phyloP scores from a whole-genome alignment of 2,797 vertebrate genomes.

The Leucoraja ocellata region DNA sequence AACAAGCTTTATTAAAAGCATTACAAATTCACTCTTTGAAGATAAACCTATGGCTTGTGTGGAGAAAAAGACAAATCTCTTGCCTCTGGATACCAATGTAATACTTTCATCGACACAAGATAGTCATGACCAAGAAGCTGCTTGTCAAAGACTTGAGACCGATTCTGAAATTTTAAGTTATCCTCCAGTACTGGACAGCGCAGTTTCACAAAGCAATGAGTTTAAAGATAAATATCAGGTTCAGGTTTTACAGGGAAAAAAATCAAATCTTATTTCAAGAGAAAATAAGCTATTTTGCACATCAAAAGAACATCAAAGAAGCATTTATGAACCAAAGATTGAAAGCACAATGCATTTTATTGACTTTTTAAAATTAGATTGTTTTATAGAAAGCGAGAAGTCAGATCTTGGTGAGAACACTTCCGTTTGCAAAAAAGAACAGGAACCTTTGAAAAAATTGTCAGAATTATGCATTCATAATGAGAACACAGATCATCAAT shows the following conservation, averaged over 20 bases:
- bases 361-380: background rate
- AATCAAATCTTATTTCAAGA: background rate
- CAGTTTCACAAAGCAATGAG: background rate
- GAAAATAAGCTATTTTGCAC: background rate
- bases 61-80: background rate
- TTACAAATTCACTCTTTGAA: background rate
- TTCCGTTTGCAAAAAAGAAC: background rate
- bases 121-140: background rate
- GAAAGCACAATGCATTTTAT: too few relatives aligned
- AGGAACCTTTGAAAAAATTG: background rate
- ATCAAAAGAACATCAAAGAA: background rate
- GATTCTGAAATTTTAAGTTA: background rate
- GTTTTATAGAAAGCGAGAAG: background rate
- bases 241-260: background rate
- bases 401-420: background rate
- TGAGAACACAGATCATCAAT: background rate
- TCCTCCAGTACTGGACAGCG: background rate
- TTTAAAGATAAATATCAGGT: background rate
- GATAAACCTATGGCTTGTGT: background rate
- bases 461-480: background rate
- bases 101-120: background rate
- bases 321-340: background rate
- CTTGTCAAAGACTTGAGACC: background rate
- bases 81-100: background rate
- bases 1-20: background rate